These are phyloP conservation scores for Neopipo cinnamomea DNA, from an alignment of 2,113 vertebrate genomes.

Conservation along the genomic window DNA sequence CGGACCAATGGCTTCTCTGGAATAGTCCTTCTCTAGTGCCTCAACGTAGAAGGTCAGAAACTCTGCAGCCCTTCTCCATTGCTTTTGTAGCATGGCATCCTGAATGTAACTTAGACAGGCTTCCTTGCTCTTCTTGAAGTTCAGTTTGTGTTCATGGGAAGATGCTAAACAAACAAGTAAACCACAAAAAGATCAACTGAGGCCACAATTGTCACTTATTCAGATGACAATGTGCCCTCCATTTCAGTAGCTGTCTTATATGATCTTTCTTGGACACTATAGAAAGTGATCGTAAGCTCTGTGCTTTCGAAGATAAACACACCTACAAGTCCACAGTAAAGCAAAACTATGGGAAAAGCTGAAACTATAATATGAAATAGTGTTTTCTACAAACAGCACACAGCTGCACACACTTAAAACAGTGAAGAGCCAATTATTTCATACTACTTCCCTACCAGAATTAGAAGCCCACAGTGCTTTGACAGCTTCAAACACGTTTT, in stretches of 20 bases:
- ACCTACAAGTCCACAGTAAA: neutral
- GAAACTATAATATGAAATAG: neutral
- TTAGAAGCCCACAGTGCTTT: neutral
- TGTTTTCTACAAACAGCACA: neutral
- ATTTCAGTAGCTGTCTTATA: neutral
- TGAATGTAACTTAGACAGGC: constrained; percentile 79
- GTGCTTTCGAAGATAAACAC: neutral
- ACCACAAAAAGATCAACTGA: neutral
- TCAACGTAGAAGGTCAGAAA: constrained; percentile 82
- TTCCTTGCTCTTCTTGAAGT: constrained; percentile 75
- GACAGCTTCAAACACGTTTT: neutral
- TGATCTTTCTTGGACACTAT: neutral
- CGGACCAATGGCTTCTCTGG: neutral
- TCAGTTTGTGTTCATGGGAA: constrained; percentile 31
- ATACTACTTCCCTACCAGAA: neutral
- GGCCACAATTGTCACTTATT: neutral
- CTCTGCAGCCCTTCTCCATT: constrained; percentile 84
- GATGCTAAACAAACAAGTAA: constrained; percentile 25
- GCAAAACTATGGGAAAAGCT: neutral
- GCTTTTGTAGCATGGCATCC: constrained; percentile 83
- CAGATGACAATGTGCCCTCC: accelerated
- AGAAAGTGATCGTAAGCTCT: neutral
- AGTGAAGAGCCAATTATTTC: neutral
- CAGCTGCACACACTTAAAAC: neutral
- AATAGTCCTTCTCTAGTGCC: constrained; percentile 73